Base-by-base conservation (phyloP, 2,888 invertebrate genomes). In the Xanthorhoe spadicearia region DNA sequence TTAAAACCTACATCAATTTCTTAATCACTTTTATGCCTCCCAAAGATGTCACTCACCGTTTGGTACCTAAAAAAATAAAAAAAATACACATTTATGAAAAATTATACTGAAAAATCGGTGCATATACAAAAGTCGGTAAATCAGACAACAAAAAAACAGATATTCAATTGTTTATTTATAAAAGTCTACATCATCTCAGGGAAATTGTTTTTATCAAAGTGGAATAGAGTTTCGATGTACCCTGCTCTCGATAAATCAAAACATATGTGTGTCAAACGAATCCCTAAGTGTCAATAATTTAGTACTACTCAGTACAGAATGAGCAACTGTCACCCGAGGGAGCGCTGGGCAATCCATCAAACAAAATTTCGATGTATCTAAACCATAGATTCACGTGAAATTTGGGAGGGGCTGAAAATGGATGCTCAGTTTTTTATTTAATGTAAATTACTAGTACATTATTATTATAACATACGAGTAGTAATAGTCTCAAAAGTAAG, bases 241-340 rank as follows among this genome's bases (percentile, higher is more conserved):
- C 48, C 48, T 2, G 38, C 38, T 48, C 48, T 17, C 48, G 1
- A 48, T 48, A 48, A 48, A 48, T 48, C 48, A 48, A 48, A 48
- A 48, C 48, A 17, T 17, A 17, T 7, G 38, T 43, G 38, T 43
- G 38, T 43, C 38, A 32, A 59, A 19, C 38, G 18, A 50, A 50
- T 59, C 51, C 58, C 51, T 51, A n/a, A 51, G 50, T 59, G 58
- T 59, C 58, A 59, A 59, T 59, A 59, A 59, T 59, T 59, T 59
- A 51, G 58, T 59, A 57, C 38, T 59, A 50, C 50, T 59, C 50
- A 59, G 57, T 48, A 59, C 58, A 19, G 51, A 59, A 19, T 51
- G 49, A 18, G 50, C 57, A 8, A 17, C 50, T 59, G 58, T 59
- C 58, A 59, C 50, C 38, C 19, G n/a, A 10, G 58, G 51, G 58